A percentile compares a stretch with the other conserved stretches of the same genome.
These are phyloP conservation scores for Brenthis daphne DNA, from an alignment of 2,888 invertebrate genomes.

Conservation along the genomic window DNA sequence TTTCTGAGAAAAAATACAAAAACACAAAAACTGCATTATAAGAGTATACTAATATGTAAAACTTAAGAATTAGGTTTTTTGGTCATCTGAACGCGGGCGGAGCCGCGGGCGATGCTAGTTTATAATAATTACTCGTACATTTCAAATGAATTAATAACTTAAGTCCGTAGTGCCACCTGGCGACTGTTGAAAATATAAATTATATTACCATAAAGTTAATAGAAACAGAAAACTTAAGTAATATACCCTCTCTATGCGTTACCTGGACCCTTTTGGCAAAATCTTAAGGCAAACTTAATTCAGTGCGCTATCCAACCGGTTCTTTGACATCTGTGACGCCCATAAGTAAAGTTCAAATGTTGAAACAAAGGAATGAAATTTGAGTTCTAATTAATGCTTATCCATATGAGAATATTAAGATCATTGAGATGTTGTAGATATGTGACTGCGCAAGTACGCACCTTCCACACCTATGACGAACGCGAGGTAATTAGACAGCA, in stretches of 20 bases:
- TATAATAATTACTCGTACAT: conserved; percentile 24
- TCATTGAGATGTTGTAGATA: conserved; percentile 48
- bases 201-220: conserved; percentile 39
- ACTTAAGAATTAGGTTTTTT: no score
- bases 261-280: conserved; percentile 39
- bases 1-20: no score
- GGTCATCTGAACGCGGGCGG: no score
- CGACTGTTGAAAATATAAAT: conserved; percentile 34
- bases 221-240: conserved; percentile 41
- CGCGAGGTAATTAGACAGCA: conserved; percentile 60
- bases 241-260: conserved; percentile 40
- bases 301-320: conserved; percentile 44
- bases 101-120: not conserved
- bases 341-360: conserved; percentile 63
- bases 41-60: no score
- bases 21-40: no score
- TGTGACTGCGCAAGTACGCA: conserved; percentile 48
- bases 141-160: conserved; percentile 28
- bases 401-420: conserved; percentile 58
- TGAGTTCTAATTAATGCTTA: conserved; percentile 65
- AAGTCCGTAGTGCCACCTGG: conserved; percentile 32
- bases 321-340: conserved; percentile 49
- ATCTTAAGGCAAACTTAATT: conserved; percentile 44
- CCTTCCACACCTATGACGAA: conserved; percentile 61
- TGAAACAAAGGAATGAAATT: conserved; percentile 64